Evolutionary conservation across 2,113 vertebrate genomes (phyloP).

Genomic region (Lophochroa leadbeateri): DNA sequence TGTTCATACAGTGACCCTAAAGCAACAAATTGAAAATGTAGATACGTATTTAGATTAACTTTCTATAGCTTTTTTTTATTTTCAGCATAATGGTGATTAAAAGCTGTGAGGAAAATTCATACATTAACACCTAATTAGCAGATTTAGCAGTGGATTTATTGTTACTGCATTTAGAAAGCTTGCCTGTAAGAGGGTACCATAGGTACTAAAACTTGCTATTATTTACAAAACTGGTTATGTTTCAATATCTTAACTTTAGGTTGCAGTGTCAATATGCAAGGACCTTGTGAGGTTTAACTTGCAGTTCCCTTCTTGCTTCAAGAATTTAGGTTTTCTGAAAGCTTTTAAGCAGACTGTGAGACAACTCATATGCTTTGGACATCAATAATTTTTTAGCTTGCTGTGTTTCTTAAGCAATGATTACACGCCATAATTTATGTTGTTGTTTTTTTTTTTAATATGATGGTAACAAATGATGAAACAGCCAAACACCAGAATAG

Average conservation of each 20-base stretch:
- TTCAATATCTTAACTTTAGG: not conserved
- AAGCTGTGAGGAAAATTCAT: slow-evolving; percentile 26
- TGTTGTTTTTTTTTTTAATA: not conserved
- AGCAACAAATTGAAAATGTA: slow-evolving; percentile 63
- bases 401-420: not conserved
- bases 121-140: slow-evolving; percentile 33
- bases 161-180: not conserved
- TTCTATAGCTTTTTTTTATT: slow-evolving; percentile 33
- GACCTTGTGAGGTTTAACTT: not conserved
- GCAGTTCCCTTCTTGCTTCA: not conserved
- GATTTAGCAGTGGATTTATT: not conserved
- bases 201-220: not conserved
- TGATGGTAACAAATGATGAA: not conserved
- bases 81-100: slow-evolving; percentile 49
- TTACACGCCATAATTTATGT: not conserved
- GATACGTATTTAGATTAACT: slow-evolving; percentile 64
- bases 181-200: not conserved
- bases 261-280: not conserved
- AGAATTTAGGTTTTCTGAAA: not conserved
- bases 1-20: slow-evolving; percentile 52
- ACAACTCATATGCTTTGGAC: not conserved
- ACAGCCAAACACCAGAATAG: accelerated
- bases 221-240: not conserved
- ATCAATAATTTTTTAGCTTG: not conserved
- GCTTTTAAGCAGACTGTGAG: not conserved